Percentiles rank a stretch among this genome's conserved stretches.
These are phyloP conservation scores for Centropus unirufus DNA, from an alignment of 2,113 vertebrate species.

Conservation along the genomic window DNA sequence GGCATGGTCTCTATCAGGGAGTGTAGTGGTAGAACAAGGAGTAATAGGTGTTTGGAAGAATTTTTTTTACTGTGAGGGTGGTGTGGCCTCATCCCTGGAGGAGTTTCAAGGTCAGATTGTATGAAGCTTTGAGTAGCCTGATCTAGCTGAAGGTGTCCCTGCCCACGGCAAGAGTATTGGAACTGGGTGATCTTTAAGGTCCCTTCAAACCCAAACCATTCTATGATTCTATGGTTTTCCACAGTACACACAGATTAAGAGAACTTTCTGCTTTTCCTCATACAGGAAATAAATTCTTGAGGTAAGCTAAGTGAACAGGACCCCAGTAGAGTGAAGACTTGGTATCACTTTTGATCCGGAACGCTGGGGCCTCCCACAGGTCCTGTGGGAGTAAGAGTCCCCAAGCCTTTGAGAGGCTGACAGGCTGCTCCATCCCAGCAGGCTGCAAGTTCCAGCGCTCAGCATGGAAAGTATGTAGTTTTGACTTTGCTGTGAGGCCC, in stretches of 20 bases:
- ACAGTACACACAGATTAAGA: background rate
- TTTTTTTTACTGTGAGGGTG: no score
- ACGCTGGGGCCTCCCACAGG: background rate
- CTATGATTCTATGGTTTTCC: no score
- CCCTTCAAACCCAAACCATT: no score
- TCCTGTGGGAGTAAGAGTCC: accelerated
- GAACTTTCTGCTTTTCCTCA: background rate
- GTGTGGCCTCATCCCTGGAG: no score
- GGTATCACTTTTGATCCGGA: background rate
- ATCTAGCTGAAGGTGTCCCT: no score
- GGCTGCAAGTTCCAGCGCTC: background rate
- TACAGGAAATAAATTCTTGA: background rate
- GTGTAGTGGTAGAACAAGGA: no score
- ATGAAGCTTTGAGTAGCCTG: no score
- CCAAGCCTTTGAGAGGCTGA: background rate
- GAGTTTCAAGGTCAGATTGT: no score
- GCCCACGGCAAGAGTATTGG: no score
- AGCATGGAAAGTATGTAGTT: background rate
- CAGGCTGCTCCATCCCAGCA: background rate
- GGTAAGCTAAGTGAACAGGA: background rate
- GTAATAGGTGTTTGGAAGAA: no score
- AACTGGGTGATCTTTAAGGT: no score
- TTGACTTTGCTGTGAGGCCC: background rate
- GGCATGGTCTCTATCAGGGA: no score
- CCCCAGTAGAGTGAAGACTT: background rate